These are phyloP conservation scores for Caenorhabditis wallacei DNA, from an alignment of 2,888 invertebrate genomes.

Conservation along the genomic window DNA sequence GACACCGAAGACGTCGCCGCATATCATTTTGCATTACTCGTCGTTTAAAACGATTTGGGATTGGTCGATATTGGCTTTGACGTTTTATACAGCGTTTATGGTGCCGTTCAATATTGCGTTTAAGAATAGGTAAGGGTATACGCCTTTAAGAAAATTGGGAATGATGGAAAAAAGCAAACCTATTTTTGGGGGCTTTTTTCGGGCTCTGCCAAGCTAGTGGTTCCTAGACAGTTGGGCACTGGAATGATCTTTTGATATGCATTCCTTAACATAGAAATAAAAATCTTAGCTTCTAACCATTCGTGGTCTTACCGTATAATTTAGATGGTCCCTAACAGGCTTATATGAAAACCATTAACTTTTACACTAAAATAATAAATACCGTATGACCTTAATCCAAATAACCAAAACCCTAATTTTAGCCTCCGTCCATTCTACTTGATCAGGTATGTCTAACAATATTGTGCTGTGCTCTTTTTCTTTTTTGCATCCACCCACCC, in stretches of 20 bases:
- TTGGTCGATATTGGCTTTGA: conserved; percentile 99
- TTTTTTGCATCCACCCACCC: not conserved
- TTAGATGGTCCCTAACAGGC: no score
- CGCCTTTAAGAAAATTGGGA: conserved; percentile 62
- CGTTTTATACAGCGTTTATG: conserved; percentile 99
- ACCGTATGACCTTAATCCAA: no score
- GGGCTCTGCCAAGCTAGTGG: no score
- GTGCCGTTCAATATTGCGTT: conserved; percentile 99
- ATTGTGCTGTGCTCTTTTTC: not conserved
- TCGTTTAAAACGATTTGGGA: conserved; percentile 97
- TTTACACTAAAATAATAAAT: no score
- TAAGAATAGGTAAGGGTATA: conserved; percentile 93
- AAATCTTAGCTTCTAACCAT: no score
- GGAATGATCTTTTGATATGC: no score
- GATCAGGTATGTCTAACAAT: conserved; percentile 54
- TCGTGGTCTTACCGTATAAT: no score
- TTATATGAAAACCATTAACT: no score
- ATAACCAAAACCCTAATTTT: conserved; percentile 34
- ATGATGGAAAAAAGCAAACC: not conserved
- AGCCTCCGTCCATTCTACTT: conserved; percentile 64
- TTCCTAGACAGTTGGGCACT: no score
- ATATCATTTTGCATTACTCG: conserved; percentile 99
- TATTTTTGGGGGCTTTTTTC: no score
- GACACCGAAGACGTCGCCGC: conserved; percentile 99
- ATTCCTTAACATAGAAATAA: no score